These are phyloP conservation scores for Leucophenga varia DNA, from an alignment of 1,140 invertebrate species.

Conservation along the genomic window DNA sequence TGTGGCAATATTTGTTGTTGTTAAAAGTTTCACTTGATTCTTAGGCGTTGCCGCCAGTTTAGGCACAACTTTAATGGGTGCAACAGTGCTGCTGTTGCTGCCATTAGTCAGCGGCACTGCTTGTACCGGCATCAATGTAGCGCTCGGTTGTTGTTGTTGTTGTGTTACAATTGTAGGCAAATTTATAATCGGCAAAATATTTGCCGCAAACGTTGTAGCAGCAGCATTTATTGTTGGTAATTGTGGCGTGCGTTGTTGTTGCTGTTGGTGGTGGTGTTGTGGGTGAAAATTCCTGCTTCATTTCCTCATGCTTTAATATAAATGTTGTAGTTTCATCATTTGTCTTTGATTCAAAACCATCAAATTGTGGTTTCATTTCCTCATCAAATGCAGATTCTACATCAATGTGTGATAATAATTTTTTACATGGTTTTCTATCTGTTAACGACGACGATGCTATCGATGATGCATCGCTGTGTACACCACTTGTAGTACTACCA, in stretches of 20 bases:
- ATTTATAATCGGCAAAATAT: too few relatives aligned
- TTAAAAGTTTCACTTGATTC: not conserved
- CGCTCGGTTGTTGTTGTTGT: not conserved
- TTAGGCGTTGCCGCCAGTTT: constrained; percentile 3
- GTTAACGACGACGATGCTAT: constrained; percentile 1
- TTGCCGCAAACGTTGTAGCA: too few relatives aligned
- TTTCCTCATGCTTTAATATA: not conserved
- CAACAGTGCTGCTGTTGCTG: not conserved
- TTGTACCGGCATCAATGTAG: constrained; percentile 15
- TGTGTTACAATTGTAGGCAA: too few relatives aligned
- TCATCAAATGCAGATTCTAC: constrained; percentile 2
- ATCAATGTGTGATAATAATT: constrained; percentile 5
- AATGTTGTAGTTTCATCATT: not conserved
- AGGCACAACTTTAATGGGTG: constrained; percentile 5
- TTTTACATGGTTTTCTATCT: too few relatives aligned
- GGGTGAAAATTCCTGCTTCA: constrained; percentile 1
- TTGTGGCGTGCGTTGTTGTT: not conserved
- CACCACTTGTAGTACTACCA: constrained; percentile 29
- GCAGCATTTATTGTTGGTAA: too few relatives aligned
- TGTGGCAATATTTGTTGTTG: not conserved
- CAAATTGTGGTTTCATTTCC: not conserved
- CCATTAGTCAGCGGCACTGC: constrained; percentile 10
- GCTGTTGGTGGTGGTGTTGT: not conserved
- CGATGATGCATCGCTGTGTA: constrained; percentile 39
- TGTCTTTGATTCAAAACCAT: too few relatives aligned